These are phyloP conservation scores for Monopis laevigella DNA, from an alignment of 2,888 invertebrate species.

Conservation along the genomic window DNA sequence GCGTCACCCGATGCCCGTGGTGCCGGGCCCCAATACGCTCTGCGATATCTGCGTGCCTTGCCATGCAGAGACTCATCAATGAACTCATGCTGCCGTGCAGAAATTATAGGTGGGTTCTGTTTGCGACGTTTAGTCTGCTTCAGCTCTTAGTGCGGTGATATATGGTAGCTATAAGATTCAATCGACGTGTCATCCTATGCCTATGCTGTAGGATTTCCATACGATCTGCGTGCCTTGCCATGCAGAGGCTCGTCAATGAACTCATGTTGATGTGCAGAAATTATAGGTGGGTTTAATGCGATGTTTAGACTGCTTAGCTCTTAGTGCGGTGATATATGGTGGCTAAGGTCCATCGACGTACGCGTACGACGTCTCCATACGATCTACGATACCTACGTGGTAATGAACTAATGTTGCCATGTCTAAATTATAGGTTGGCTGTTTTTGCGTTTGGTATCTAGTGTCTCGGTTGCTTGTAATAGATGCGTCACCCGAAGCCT, in stretches of 20 bases:
- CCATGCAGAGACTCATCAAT: constrained; percentile 50
- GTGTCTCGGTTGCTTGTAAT: too few relatives aligned
- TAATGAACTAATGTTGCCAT: constrained; percentile 55
- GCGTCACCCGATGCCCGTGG: constrained; percentile 55
- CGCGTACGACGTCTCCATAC: constrained; percentile 53
- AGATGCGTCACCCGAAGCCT: too few relatives aligned
- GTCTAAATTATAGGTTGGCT: constrained; percentile 62
- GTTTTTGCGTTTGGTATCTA: too few relatives aligned
- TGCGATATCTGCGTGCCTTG: constrained; percentile 46
- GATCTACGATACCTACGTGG: constrained; percentile 49
- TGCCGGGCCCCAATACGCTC: constrained; percentile 46
- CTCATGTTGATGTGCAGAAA: constrained; percentile 57
- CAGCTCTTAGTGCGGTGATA: constrained; percentile 47
- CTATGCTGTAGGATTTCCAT: constrained; percentile 54
- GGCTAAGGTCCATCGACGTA: constrained; percentile 47
- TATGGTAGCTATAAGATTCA: constrained; percentile 54
- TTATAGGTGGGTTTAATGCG: constrained; percentile 49
- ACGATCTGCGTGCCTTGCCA: constrained; percentile 45
- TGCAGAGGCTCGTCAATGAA: constrained; percentile 53
- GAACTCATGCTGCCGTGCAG: constrained; percentile 57
- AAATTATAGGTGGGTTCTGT: constrained; percentile 45
- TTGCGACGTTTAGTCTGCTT: not conserved
- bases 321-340: constrained; percentile 59
- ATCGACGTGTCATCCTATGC: constrained; percentile 49
- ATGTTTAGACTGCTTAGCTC: constrained; percentile 17